Base-by-base conservation (phyloP, 2,888 invertebrate species). In the Dichetophora obliterata region DNA sequence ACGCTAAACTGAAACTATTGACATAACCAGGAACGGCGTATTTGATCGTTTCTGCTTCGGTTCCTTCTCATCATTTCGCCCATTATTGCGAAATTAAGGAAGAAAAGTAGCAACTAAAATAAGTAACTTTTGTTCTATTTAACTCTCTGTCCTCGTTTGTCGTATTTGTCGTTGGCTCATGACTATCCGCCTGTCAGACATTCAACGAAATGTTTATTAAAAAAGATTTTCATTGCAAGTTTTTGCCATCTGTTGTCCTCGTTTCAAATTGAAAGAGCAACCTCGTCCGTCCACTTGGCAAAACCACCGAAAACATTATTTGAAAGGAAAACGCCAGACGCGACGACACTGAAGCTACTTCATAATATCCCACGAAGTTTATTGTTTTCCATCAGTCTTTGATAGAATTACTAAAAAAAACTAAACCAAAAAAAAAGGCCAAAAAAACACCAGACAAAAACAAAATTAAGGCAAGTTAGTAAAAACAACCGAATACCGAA, bases 181-280 rank as follows among this genome's bases (percentile, higher is more conserved):
- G 43, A 8, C 59, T 3, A 11, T 14, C 27, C n/a, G 59, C 5
- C 19, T 52, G 63, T 22, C 63, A 65, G 65, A 24, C 59, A 24
- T 63, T 52, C 31, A 75, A 43, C 68, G 66, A 79, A 78, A 77
- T 66, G 71, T 65, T 79, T 79, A 77, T 77, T 77, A 79, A 75
- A 78, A 76, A 75, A 61, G 76, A 77, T 75, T 79, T 73, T 43
- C 75, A 52, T 52, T 57, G 68, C 74, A 77, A 74, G 75, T 70
- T 75, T 59, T 84, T 54, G 65, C 76, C 76, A 76, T 71, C 76
- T 76, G 71, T 63, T 76, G 71, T 76, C 84, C 78, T 75, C 78
- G 75, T 75, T 79, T 66, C 65, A 72, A 68, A 57, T 59, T 70
- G 31, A 34, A 61, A 59, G 43, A 50, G 59, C 54, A 66, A n/a